Percentiles rank a stretch among this genome's conserved stretches.
These are phyloP conservation scores for Brachionus calyciflorus DNA, from an alignment of 1,140 invertebrate species.

Conservation along the genomic window DNA sequence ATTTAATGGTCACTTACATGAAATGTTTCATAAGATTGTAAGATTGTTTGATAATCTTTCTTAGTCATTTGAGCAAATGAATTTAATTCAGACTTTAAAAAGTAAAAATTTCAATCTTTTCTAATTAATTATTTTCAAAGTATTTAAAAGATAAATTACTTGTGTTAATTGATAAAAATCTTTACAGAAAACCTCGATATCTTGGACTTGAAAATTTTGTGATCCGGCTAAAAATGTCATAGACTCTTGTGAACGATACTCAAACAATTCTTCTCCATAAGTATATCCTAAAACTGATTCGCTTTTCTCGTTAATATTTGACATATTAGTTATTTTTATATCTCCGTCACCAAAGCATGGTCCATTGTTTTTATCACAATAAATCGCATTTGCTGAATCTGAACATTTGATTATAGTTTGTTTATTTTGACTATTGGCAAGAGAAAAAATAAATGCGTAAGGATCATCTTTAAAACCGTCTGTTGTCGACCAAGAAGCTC, in stretches of 20 bases:
- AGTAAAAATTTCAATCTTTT: background rate
- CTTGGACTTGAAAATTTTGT: background rate
- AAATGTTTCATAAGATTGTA: conserved; percentile 22
- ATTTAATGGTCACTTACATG: conserved; percentile 2
- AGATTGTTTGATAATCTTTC: background rate
- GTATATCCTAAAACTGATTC: background rate
- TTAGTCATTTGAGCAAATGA: background rate
- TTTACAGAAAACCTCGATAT: conserved; percentile 22
- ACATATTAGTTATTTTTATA: conserved; percentile 7
- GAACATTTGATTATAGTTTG: background rate
- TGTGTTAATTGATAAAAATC: background rate
- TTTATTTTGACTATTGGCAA: background rate
- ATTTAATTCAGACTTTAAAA: background rate
- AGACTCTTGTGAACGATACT: background rate
- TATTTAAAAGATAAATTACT: background rate
- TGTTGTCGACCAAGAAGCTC: conserved; percentile 29
- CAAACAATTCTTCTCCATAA: background rate
- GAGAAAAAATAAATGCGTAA: conserved; percentile 48
- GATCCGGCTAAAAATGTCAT: conserved; percentile 1
- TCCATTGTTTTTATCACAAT: conserved; percentile 13
- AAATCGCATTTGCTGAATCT: background rate
- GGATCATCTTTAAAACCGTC: conserved; percentile 26
- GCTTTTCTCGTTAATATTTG: background rate
- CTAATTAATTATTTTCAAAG: too few relatives aligned
- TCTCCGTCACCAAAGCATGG: conserved; percentile 23